Base-by-base conservation (phyloP, 2,888 invertebrate genomes). In the Minunthozetes semirufus region DNA sequence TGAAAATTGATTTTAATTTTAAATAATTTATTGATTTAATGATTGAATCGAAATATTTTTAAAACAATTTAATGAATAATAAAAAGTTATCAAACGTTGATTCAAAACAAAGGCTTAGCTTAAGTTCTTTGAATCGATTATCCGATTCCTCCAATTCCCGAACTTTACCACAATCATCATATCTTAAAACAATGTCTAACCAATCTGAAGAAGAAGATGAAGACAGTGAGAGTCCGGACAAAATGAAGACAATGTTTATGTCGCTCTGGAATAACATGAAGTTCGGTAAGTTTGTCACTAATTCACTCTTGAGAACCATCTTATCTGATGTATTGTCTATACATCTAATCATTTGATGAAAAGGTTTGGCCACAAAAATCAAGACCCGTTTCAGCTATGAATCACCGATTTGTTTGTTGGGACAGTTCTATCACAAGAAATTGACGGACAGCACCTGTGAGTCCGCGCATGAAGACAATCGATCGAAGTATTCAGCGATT, bases 251-350 rank as follows among this genome's bases (percentile, higher is more conserved):
- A 33, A 89, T 90, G 78, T 83, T 94, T 72, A 84, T 92, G 81
- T 91, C 92, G 56, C 90, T 93, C 88, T 93, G 93, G 93, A 93
- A 93, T 83, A 93, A 93, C 83, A 89, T 94, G 76, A 93, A 92
- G 85, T 93, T 92, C 84, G 93, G 90, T 85, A 83, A 25, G 25
- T 48, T n/a, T 72, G 56, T 56, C 17, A 3, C 19, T 19, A 56
- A 22, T 56, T 56, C 3, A 19, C 13, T 17, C 46, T 11, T 48
- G 19, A n/a, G n/a, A n/a, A n/a, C n/a, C n/a, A n/a, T 50, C 50
- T 50, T 50, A 17, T 50, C n/a, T 50, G 50, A 9, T n/a, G n/a
- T n/a, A n/a, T n/a, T n/a, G n/a, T 33, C 33, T 33, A 33, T 33
- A n/a, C n/a, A n/a, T 15, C 17, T 25, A 76, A 29, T 73, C 5